Evolutionary conservation across 2,888 invertebrate species (phyloP).

Genomic region (Sphinx pinastri): DNA sequence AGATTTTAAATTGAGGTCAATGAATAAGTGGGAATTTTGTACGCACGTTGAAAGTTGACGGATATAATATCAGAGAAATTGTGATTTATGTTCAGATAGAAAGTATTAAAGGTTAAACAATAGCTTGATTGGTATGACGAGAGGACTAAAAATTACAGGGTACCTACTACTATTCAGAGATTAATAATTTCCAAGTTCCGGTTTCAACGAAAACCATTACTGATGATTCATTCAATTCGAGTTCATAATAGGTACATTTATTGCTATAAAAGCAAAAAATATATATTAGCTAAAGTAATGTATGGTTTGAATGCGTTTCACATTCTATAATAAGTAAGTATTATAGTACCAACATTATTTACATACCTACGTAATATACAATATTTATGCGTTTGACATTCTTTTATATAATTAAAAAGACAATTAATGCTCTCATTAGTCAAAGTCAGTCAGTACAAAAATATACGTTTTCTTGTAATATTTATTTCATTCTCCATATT

Average conservation of each 20-base stretch:
- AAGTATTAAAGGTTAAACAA: constrained; percentile 17
- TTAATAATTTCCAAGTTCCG: neutral
- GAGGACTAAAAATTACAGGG: constrained; percentile 2
- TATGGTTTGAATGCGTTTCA: no score
- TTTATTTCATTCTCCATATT: neutral
- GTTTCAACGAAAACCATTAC: neutral
- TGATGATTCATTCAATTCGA: neutral
- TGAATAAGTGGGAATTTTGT: constrained; percentile 44
- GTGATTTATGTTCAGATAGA: constrained; percentile 40
- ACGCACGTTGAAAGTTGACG: constrained; percentile 51
- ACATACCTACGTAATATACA: neutral
- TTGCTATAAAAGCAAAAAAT: no score
- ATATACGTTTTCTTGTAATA: no score
- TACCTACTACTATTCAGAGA: neutral
- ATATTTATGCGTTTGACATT: neutral
- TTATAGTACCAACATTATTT: neutral
- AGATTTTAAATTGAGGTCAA: constrained; percentile 57
- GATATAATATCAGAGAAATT: constrained; percentile 45
- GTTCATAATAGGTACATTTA: neutral
- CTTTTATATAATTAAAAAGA: neutral
- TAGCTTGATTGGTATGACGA: neutral
- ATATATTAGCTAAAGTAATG: no score
- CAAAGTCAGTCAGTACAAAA: no score
- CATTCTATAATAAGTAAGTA: no score
- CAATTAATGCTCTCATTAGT: neutral